Percentiles rank a stretch among this genome's conserved stretches.
phyloP scores from a whole-genome alignment of 2,113 vertebrate genomes.

The Bubo blakistoni region DNA sequence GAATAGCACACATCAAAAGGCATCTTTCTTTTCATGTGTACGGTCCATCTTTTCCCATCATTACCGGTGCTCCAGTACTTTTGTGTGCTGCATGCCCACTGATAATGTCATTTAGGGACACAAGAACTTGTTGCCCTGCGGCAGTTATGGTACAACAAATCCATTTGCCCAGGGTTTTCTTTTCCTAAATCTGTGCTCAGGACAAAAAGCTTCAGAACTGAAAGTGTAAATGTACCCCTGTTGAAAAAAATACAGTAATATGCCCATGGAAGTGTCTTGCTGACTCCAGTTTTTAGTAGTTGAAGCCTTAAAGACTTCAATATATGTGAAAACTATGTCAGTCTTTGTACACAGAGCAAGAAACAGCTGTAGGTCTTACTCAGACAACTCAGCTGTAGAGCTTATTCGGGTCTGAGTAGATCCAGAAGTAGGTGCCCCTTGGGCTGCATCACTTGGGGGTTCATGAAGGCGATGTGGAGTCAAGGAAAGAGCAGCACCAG shows the following conservation, averaged over 20 bases:
- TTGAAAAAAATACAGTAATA: background rate
- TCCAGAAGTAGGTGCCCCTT: background rate
- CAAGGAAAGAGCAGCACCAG: background rate
- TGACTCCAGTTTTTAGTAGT: background rate
- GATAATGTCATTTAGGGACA: background rate
- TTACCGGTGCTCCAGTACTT: background rate
- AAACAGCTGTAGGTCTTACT: background rate
- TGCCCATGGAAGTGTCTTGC: background rate
- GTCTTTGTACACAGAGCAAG: background rate
- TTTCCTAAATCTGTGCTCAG: background rate
- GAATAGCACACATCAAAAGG: background rate
- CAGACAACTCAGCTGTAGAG: background rate
- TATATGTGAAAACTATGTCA: background rate
- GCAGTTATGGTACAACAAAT: no score
- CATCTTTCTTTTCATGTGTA: background rate
- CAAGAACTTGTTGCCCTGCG: background rate
- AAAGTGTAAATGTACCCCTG: background rate
- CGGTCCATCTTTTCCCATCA: background rate
- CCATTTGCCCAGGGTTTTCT: background rate
- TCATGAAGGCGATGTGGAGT: background rate
- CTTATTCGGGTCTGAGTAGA: background rate
- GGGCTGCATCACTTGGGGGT: background rate
- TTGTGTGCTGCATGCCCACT: background rate
- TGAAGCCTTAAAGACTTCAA: background rate
- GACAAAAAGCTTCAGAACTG: background rate